Evolutionary conservation across 1,140 invertebrate genomes (phyloP), one percentile per base, ranked within the genome.

Genomic region (Lethocerus indicus): DNA sequence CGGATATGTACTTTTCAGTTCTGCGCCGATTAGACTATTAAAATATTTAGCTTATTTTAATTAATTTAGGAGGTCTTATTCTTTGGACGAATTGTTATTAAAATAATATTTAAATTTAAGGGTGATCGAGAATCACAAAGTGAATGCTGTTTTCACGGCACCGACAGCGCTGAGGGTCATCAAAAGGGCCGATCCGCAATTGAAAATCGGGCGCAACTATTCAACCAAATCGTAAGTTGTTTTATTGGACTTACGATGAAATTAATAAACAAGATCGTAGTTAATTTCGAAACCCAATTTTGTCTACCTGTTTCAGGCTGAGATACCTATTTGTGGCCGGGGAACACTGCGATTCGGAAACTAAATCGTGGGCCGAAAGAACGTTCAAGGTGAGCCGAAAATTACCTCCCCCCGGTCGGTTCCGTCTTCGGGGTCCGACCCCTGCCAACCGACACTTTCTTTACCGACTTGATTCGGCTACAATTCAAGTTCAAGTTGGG

Each of bases 261-360:
- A 29, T 12, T 29, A 16, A 9, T 14, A n/a, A n/a, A n/a, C n/a
- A n/a, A n/a, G n/a, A n/a, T n/a, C n/a, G n/a, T n/a, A n/a, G n/a
- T n/a, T n/a, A n/a, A n/a, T n/a, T n/a, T n/a, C n/a, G n/a, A n/a
- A n/a, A n/a, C n/a, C n/a, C n/a, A n/a, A n/a, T n/a, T n/a, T n/a
- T n/a, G n/a, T n/a, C n/a, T n/a, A n/a, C n/a, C n/a, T n/a, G n/a
- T 58, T 59, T n/a, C 53, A 79, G 76, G 14, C 71, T 94, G 54
- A 77, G 78, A 50, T 75, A 75, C 7, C 72, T 94, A 46, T 93
- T 89, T 63, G 79, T 93, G 4, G 90, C 89, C 51, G 91, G 91
- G 1, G 91, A 96, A 64, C 87, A 92, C 59, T 91, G 89, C 62
- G 91, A 96, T 61, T 78, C 83, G 49, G 87, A 91, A 60, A 90